These are phyloP conservation scores for Homalodisca vitripennis DNA, from an alignment of 1,140 invertebrate species.

Conservation along the genomic window DNA sequence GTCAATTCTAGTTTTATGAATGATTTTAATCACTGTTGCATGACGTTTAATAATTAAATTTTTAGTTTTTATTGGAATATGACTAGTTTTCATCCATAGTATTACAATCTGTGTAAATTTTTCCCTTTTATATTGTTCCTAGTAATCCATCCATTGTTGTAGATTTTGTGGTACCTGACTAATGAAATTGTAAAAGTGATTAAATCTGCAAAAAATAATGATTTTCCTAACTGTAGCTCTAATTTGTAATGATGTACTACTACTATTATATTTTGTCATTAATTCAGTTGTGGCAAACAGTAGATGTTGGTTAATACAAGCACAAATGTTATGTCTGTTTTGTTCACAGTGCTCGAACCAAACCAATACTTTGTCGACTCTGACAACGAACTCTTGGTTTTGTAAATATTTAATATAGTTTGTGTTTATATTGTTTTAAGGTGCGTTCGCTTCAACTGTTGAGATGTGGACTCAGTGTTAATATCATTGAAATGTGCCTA, in stretches of 20 bases:
- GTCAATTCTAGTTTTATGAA: too few species aligned
- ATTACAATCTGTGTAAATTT: too few species aligned
- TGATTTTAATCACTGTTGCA: too few species aligned
- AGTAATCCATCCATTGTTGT: neutral
- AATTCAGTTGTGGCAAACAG: neutral
- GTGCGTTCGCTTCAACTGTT: neutral
- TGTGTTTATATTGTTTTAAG: neutral
- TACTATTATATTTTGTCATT: neutral
- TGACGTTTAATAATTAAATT: too few species aligned
- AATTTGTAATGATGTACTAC: neutral
- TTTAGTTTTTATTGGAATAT: too few species aligned
- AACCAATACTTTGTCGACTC: neutral
- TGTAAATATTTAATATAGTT: constrained; percentile 5
- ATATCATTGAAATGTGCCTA: constrained; percentile 29
- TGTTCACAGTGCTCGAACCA: constrained; percentile 15
- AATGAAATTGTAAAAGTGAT: neutral
- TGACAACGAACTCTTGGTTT: constrained; percentile 13
- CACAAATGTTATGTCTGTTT: constrained; percentile 1
- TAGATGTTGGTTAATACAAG: neutral
- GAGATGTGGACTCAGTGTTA: constrained; percentile 3
- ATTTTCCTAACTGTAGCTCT: neutral
- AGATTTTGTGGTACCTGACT: neutral
- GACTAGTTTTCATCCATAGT: too few species aligned
- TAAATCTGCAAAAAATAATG: neutral
- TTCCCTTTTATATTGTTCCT: too few species aligned